Evolutionary conservation across 2,888 invertebrate genomes (phyloP).

Genomic region (Saturnia japonica): DNA sequence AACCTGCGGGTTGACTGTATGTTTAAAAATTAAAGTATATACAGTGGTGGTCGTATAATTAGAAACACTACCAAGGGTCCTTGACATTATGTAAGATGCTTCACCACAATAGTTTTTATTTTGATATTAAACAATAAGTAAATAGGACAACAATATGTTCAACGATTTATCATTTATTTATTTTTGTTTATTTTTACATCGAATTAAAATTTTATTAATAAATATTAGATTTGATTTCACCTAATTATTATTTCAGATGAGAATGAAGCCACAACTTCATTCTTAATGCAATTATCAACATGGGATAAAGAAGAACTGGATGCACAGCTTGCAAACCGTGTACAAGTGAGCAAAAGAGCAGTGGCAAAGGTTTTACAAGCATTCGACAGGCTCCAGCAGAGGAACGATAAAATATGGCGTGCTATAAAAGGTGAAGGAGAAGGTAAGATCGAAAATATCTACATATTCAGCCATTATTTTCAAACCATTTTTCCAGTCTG

Average conservation of each 20-base stretch:
- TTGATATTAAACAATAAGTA: too few species aligned
- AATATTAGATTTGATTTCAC: neutral
- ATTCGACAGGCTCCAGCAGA: constrained; percentile 96
- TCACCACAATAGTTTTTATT: too few species aligned
- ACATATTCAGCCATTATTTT: neutral
- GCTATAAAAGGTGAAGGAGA: constrained; percentile 92
- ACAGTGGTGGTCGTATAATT: too few species aligned
- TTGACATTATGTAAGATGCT: too few species aligned
- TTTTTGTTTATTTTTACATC: too few species aligned
- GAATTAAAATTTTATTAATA: neutral
- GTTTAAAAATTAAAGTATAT: too few species aligned
- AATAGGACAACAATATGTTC: too few species aligned
- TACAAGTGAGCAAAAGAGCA: constrained; percentile 97
- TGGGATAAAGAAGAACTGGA: constrained; percentile 99
- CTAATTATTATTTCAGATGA: constrained; percentile 85
- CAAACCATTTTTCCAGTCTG: neutral
- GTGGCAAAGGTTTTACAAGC: constrained; percentile 98
- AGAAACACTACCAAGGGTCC: too few species aligned
- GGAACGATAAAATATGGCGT: constrained; percentile 96
- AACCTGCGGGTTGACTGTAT: too few species aligned
- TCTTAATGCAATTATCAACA: constrained; percentile 96
- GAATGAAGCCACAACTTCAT: constrained; percentile 97
- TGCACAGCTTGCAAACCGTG: constrained; percentile 96
- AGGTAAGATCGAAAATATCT: constrained; percentile 59
- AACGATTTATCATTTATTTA: too few species aligned